phyloP scores from a whole-genome alignment of 2,888 invertebrate species.

The Syrphus vitripennis region DNA sequence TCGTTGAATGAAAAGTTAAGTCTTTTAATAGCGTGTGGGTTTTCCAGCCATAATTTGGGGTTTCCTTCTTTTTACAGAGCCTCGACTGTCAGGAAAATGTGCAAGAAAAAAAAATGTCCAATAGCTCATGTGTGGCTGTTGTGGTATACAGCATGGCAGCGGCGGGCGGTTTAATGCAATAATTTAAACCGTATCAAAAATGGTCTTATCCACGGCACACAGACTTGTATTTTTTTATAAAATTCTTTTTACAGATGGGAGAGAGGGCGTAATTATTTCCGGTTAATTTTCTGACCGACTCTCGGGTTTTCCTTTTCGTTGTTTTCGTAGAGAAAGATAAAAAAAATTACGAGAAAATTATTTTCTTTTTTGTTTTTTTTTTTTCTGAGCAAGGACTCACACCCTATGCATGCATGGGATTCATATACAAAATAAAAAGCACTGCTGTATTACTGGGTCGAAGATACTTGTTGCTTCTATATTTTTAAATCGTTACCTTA shows the following conservation, averaged over 20 bases:
- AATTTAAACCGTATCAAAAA: conserved; percentile 40
- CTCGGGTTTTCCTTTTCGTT: too few species aligned
- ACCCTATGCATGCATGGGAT: too few species aligned
- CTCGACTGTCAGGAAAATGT: background rate
- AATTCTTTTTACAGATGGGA: conserved; percentile 76
- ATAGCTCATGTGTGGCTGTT: conserved; percentile 6
- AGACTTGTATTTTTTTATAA: conserved; percentile 79
- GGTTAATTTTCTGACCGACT: background rate
- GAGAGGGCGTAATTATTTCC: background rate
- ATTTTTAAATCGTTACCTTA: too few species aligned
- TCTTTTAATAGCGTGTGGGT: background rate
- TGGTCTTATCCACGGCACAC: conserved; percentile 74
- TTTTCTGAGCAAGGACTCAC: too few species aligned
- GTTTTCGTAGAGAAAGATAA: too few species aligned
- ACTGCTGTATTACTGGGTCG: too few species aligned
- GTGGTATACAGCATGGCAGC: background rate
- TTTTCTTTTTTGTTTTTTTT: too few species aligned
- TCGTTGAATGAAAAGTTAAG: background rate
- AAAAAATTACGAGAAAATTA: too few species aligned
- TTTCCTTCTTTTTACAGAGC: background rate
- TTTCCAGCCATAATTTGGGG: conserved; percentile 4
- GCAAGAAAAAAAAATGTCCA: background rate
- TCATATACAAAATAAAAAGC: too few species aligned
- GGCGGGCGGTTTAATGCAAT: conserved; percentile 18
- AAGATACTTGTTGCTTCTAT: too few species aligned